Base-by-base conservation (phyloP, 2,797 vertebrate species). In the Coranthus polyacanthus region DNA sequence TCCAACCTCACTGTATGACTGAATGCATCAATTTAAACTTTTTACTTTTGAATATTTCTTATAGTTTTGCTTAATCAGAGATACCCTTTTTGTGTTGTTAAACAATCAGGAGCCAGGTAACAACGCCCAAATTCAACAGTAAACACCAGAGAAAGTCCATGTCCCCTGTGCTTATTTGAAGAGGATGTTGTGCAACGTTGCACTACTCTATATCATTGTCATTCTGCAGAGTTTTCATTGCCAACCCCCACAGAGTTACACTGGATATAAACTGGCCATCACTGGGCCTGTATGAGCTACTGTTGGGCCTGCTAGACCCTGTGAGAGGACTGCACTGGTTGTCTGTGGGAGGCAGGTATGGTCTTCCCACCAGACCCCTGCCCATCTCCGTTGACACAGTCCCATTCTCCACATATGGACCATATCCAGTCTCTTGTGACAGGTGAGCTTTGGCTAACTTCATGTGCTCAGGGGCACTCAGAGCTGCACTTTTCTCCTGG, bases 141-240 rank as follows among this genome's bases (percentile, higher is more conserved):
- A 12, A 51, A 55, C 37, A 64, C 15, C 1, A 47, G 17, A 6
- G n/a, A n/a, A n/a, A n/a, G n/a, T n/a, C n/a, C 42, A 12, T 5
- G 17, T 4, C 17, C 9, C 46, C 20, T 69, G 16, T 70, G 42
- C 52, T 59, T 34, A 15, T 34, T 3, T 51, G 15, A 22, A 26
- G 18, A 39, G 4, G 10, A 29, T 18, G 32, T 0, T 43, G 17
- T 12, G 17, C 12, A 47, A 13, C 1, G 13, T 32, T 12, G 80
- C 17, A 89, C 74, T 89, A 84, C 60, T 93, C 92, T 82, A 92
- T 88, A 45, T 97, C 96, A 0, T 81, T 94, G 29, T 98, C 96
- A 12, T 96, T 97, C 83, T 97, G 97, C 79, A 98, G 89, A 0
- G 96, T 97, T 89, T 97, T 98, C 96, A 97, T 97, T 0, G 96